Evolutionary conservation across 2,888 invertebrate species (phyloP).

Genomic region (Xestia c-nigrum): DNA sequence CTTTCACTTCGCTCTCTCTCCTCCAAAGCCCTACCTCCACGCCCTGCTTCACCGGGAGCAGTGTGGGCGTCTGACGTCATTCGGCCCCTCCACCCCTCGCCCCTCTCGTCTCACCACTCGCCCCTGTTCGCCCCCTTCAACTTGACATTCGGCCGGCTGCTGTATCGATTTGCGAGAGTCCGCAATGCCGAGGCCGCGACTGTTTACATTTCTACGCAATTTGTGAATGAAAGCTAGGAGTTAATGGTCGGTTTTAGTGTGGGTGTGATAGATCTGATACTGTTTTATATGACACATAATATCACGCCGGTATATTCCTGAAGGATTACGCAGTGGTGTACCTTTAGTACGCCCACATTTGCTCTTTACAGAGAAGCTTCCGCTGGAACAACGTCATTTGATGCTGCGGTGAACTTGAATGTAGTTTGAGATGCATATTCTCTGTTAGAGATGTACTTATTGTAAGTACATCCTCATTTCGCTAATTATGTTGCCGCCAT

Average conservation of each 20-base stretch:
- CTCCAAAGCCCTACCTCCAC: constrained; percentile 48
- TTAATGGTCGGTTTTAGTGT: constrained; percentile 41
- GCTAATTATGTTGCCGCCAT: too few relatives aligned
- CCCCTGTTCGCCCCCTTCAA: constrained; percentile 73
- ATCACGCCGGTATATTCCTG: background rate
- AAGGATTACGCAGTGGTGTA: background rate
- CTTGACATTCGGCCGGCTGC: constrained; percentile 81
- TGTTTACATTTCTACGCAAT: constrained; percentile 72
- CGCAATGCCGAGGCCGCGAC: constrained; percentile 74
- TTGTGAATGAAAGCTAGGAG: constrained; percentile 70
- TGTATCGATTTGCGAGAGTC: constrained; percentile 75
- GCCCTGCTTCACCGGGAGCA: constrained; percentile 63
- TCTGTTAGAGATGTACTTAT: background rate
- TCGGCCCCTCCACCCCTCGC: constrained; percentile 15
- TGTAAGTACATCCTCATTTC: too few relatives aligned
- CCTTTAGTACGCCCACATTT: background rate
- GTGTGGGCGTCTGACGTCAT: constrained; percentile 81
- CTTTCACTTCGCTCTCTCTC: constrained; percentile 31
- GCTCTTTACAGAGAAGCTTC: background rate
- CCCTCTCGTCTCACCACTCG: constrained; percentile 9
- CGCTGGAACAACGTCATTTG: background rate
- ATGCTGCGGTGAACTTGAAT: constrained; percentile 6
- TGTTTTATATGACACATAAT: constrained; percentile 5
- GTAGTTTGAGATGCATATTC: background rate
- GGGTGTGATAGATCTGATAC: constrained; percentile 17